Conservation (phyloP, 2,113 vertebrate species). For the Grantiella picta region DNA sequence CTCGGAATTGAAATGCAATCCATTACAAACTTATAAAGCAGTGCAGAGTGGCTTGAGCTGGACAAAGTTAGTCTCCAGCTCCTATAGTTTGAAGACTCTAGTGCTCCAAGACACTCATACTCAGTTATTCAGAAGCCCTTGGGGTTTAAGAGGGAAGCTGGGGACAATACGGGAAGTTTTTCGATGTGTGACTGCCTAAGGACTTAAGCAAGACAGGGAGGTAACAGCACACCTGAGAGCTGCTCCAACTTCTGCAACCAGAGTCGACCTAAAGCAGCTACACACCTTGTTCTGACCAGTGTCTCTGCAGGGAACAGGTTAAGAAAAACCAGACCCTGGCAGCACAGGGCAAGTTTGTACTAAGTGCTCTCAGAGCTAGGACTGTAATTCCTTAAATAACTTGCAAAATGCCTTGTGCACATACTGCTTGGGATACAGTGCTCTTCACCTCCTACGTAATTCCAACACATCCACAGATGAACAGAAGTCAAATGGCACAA, state of each 20-base stretch:
- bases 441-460: background rate
- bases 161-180: background rate
- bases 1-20: background rate
- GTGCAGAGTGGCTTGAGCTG: background rate
- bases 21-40: background rate
- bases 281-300: background rate
- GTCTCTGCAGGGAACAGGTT: background rate
- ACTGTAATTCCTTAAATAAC: background rate
- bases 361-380: background rate
- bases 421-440: rapidly evolving
- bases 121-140: background rate
- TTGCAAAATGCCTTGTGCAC: background rate
- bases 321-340: background rate
- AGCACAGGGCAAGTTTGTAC: background rate
- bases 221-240: rapidly evolving
- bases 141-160: background rate
- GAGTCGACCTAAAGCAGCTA: background rate
- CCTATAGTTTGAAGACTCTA: rapidly evolving
- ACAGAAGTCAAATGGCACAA: background rate
- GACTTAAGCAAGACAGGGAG: background rate
- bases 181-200: background rate
- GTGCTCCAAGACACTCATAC: background rate
- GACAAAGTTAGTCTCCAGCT: background rate
- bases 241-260: rapidly evolving
- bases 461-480: background rate